Conservation (phyloP, 1,140 invertebrate species). For the Telenomus remus region DNA sequence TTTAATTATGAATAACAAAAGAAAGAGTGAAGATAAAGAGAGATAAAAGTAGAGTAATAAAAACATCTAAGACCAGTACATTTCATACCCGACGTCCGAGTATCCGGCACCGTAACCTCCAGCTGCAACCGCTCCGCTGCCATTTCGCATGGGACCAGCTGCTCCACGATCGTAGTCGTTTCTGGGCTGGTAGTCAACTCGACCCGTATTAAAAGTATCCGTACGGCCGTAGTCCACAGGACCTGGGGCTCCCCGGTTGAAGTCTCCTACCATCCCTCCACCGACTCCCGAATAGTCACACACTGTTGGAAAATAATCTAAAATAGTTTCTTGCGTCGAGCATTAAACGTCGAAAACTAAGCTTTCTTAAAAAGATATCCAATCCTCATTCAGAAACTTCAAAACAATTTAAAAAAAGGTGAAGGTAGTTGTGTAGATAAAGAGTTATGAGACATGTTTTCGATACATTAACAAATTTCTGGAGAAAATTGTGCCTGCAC, state of each 20-base stretch:
- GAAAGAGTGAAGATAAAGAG: too few species aligned
- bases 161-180: conserved; percentile 72
- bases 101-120: conserved; percentile 72
- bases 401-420: too few species aligned
- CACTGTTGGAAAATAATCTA: conserved; percentile 60
- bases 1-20: too few species aligned
- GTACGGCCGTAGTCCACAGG: conserved; percentile 72
- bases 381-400: too few species aligned
- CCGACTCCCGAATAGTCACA: conserved; percentile 65
- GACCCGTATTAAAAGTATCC: conserved; percentile 69
- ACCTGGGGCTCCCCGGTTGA: conserved; percentile 69
- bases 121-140: conserved; percentile 68
- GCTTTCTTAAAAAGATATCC: too few species aligned
- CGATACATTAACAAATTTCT: too few species aligned
- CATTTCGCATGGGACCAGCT: conserved; percentile 73
- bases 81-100: conserved; percentile 71
- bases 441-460: too few species aligned
- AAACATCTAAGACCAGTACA: conserved; percentile 44
- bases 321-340: conserved; percentile 44
- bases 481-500: too few species aligned
- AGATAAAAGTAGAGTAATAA: conserved; percentile 20
- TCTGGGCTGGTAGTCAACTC: conserved; percentile 71
- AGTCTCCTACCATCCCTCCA: conserved; percentile 71
- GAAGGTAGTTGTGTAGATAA: too few species aligned
- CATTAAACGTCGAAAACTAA: not conserved